Base-by-base conservation (phyloP, 2,888 invertebrate species). In the Troilus luridus region DNA sequence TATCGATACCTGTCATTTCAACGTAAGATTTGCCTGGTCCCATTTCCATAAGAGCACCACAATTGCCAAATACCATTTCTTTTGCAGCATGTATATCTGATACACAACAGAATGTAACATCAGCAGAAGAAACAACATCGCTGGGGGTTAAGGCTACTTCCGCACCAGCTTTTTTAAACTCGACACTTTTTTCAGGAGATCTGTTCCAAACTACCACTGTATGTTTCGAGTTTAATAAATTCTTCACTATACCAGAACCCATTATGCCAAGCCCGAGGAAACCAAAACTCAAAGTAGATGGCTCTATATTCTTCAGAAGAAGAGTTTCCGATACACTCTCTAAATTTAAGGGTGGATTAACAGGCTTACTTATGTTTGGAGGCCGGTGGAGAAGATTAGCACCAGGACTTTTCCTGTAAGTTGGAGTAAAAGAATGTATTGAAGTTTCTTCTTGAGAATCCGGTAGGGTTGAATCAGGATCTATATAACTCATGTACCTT, bases 1-100 rank as follows among this genome's bases (percentile, higher is more conserved):
- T 96, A 94, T 99, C 99, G 93, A 99, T 97, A 3, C 98, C 97
- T 11, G 98, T 98, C 98, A 99, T 98, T 95, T 99, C 99, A 17
- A 99, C 98, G 94, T 98, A 99, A 90, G 98, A 98, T 94, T 99
- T 99, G 56, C 95, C 95, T 21, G 95, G 94, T 27, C 95, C 94
- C 92, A 97, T 97, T 94, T 97, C 97, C 93, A 97, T 96, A 91
- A 98, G 95, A 6, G 99, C 98, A 7, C 99, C 99, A 93, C 98
- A 98, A 94, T 98, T 98, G 64, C 98, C 98, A 95, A 98, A 98
- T 59, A 99, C 98, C 56, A 92, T 64, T 59, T 98, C 98, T 95
- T 98, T 98, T 91, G 98, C 98, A 91, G 98, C 98, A 93, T 97
- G 96, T 7, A 98, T 98, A 95, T 99, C 98, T 0, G 98, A 97